Percentiles rank a stretch among this genome's conserved stretches.
Conservation (phyloP, 2,113 vertebrate species). For the Calyptomena viridis region DNA sequence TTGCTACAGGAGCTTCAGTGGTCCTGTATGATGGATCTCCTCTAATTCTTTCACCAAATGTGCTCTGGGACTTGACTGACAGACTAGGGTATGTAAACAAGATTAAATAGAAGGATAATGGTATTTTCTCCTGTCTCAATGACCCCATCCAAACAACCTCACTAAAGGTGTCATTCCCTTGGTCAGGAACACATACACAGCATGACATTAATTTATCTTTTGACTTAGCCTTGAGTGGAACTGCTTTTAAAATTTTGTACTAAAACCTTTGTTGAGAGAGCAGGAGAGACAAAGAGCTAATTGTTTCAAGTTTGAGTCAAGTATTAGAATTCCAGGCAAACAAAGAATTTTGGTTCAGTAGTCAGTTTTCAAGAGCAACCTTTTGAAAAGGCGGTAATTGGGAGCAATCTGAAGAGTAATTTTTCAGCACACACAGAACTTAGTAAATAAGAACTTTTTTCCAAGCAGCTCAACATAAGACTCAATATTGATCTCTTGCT, state of each 20-base stretch:
- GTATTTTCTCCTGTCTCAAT: background rate
- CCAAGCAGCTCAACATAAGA: background rate
- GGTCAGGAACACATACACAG: background rate
- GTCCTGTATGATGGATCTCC: conserved; percentile 96
- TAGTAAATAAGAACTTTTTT: conserved; percentile 7
- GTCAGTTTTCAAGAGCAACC: conserved; percentile 23
- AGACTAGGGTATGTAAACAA: conserved; percentile 83
- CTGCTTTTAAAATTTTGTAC: background rate
- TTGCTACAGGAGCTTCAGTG: conserved; percentile 89
- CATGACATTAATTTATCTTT: background rate
- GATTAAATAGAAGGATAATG: rapidly evolving
- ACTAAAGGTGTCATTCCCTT: background rate
- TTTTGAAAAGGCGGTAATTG: conserved; percentile 54
- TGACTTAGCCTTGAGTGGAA: background rate
- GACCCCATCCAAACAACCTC: background rate
- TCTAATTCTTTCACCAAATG: conserved; percentile 85
- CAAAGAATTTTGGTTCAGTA: conserved; percentile 35
- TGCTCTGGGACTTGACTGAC: conserved; percentile 95
- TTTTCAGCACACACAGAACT: conserved; percentile 19
- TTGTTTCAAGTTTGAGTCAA: conserved; percentile 9
- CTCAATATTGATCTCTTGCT: background rate
- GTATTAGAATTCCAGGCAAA: conserved; percentile 18
- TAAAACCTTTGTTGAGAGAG: background rate
- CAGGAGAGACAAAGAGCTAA: background rate
- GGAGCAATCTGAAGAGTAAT: conserved; percentile 48